phyloP scores from a whole-genome alignment of 2,888 invertebrate genomes.

The Catotricha subobsoleta region DNA sequence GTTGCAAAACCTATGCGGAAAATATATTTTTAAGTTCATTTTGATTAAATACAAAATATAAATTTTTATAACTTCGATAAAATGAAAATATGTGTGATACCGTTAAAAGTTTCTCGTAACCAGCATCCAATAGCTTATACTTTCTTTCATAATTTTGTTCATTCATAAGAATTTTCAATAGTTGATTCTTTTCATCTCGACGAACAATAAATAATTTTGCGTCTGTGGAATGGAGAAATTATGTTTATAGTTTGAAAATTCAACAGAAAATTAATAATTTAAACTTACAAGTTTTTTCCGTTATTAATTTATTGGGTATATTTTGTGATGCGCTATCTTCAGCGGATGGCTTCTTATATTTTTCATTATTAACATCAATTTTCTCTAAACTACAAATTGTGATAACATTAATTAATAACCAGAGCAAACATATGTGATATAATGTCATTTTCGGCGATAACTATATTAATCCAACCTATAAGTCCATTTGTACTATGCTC shows the following conservation, averaged over 20 bases:
- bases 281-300: slow-evolving; percentile 1
- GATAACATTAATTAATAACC: too few species aligned
- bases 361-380: too few species aligned
- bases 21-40: too few species aligned
- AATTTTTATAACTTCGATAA: background rate
- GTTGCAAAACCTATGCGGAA: background rate
- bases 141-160: slow-evolving; percentile 8
- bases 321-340: too few species aligned
- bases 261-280: background rate
- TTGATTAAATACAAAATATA: background rate
- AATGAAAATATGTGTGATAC: background rate
- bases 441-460: too few species aligned
- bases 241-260: background rate
- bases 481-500: too few species aligned
- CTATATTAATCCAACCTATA: too few species aligned
- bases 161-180: slow-evolving; percentile 6
- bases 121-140: slow-evolving; percentile 8
- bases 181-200: slow-evolving; percentile 9
- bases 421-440: too few species aligned
- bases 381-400: too few species aligned
- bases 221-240: background rate
- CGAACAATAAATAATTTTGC: slow-evolving; percentile 8
- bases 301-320: background rate
- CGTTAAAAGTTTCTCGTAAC: slow-evolving; percentile 6
- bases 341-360: too few species aligned